Evolutionary conservation across 2,113 vertebrate species (phyloP).

Genomic region (Cryptomyrus ogoouensis): DNA sequence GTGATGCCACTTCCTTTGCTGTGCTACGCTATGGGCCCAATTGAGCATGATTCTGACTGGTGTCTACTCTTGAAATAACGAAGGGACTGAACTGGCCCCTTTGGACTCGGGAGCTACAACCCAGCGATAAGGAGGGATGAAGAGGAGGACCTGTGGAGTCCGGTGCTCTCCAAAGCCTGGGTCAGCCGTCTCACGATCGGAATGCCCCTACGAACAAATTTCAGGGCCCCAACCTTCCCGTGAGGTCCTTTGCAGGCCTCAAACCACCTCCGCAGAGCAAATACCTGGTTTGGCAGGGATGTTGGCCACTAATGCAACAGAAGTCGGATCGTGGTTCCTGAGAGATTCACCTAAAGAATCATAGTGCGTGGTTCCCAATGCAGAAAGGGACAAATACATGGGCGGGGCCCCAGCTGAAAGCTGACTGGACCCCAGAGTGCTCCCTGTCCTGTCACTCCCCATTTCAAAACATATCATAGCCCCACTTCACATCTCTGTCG

Average conservation of each 20-base stretch:
- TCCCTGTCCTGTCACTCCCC: background rate
- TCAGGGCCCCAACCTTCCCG: background rate
- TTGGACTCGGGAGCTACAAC: slow-evolving; percentile 25
- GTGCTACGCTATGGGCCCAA: slow-evolving; percentile 40
- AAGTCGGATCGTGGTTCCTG: background rate
- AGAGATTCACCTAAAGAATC: background rate
- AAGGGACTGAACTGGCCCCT: slow-evolving; percentile 53
- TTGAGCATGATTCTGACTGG: slow-evolving; percentile 34
- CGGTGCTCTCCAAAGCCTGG: slow-evolving; percentile 12
- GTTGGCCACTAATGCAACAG: background rate
- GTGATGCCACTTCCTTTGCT: slow-evolving; percentile 30
- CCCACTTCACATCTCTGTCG: background rate
- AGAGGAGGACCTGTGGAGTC: slow-evolving; percentile 34
- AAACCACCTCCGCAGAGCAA: background rate
- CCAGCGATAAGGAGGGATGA: slow-evolving; percentile 21
- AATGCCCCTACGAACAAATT: background rate
- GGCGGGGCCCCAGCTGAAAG: background rate
- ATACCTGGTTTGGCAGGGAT: background rate
- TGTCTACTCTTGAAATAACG: slow-evolving; percentile 35
- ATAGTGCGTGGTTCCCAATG: background rate
- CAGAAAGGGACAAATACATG: background rate
- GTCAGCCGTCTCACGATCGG: slow-evolving; percentile 16
- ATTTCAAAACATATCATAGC: background rate
- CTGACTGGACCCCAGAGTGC: background rate
- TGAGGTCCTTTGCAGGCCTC: background rate